Percentiles rank a stretch among this genome's conserved stretches.
phyloP scores from a whole-genome alignment of 2,113 vertebrate genomes.

The Corydoras maculifer region DNA sequence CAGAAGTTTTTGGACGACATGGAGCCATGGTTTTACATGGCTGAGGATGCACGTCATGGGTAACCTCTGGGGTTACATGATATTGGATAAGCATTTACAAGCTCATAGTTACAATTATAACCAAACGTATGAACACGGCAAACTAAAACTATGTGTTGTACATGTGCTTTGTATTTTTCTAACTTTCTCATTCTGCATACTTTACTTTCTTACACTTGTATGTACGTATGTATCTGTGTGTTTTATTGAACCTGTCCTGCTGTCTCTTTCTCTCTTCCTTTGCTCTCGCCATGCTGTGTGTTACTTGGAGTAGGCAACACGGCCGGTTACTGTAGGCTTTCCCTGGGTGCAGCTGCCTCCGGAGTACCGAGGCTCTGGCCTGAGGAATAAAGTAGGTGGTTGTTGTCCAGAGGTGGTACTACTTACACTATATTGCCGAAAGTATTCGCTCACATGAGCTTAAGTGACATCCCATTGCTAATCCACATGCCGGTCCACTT shows the following conservation, averaged over 20 bases:
- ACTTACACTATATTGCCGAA: too few species aligned
- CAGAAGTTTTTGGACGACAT: too few species aligned
- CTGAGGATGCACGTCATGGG: too few species aligned
- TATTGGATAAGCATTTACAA: too few species aligned
- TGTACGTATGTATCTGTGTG: not conserved
- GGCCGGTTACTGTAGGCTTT: conserved; percentile 61
- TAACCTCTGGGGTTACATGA: too few species aligned
- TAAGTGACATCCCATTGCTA: too few species aligned
- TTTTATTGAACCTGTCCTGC: conserved; percentile 3
- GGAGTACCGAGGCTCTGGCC: conserved; percentile 73
- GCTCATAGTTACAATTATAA: too few species aligned
- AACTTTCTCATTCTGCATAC: conserved; percentile 19
- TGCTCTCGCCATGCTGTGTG: conserved; percentile 29
- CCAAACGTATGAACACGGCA: too few species aligned
- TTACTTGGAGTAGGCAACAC: conserved; percentile 62
- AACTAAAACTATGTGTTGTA: not conserved
- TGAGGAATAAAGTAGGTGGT: conserved; percentile 78
- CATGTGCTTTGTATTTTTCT: not conserved
- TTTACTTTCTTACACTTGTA: not conserved
- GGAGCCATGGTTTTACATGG: too few species aligned
- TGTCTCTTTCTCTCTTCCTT: conserved; percentile 21
- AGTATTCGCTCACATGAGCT: too few species aligned
- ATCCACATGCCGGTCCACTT: too few species aligned
- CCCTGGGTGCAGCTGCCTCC: conserved; percentile 73
- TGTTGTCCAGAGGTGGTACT: too few species aligned